Evolutionary conservation across 2,888 invertebrate genomes (phyloP).

Genomic region (Drosophila tripunctata): DNA sequence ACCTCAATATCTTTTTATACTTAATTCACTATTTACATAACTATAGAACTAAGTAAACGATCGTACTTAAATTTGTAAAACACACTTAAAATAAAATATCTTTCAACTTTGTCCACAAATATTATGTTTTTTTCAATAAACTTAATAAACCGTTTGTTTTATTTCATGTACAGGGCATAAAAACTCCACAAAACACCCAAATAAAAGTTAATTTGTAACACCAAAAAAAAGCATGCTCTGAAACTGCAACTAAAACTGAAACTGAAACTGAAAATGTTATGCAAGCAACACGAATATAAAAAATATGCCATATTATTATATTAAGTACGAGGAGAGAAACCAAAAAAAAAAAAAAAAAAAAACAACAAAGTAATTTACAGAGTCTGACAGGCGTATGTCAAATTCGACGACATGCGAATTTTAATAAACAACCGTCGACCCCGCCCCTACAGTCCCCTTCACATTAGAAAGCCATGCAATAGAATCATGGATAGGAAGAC

Average conservation of each 20-base stretch:
- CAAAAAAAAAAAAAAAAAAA: slow-evolving; percentile 29
- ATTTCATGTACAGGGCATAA: not conserved
- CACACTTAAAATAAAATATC: no score
- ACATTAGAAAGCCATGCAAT: not conserved
- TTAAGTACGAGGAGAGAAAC: slow-evolving; percentile 15
- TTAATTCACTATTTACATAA: no score
- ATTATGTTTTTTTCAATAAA: no score
- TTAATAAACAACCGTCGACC: slow-evolving; percentile 50
- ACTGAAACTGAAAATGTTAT: slow-evolving; percentile 38
- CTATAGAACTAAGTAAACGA: no score
- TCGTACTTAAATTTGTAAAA: no score
- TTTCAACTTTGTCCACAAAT: no score
- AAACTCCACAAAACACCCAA: slow-evolving; percentile 13
- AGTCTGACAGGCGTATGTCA: slow-evolving; percentile 76
- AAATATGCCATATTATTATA: slow-evolving; percentile 38
- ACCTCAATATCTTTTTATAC: no score
- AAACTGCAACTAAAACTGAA: slow-evolving; percentile 29
- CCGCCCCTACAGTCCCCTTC: not conserved
- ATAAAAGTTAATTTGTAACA: slow-evolving; percentile 8
- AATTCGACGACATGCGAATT: slow-evolving; percentile 79
- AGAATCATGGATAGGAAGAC: not conserved
- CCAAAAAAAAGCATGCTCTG: slow-evolving; percentile 17
- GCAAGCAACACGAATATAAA: slow-evolving; percentile 35
- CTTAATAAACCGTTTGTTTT: not conserved
- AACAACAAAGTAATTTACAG: slow-evolving; percentile 70